A percentile compares a stretch with the other conserved stretches of the same genome.
These are phyloP conservation scores for Turdus rufiventris DNA, from an alignment of 2,113 vertebrate species.

Conservation along the genomic window DNA sequence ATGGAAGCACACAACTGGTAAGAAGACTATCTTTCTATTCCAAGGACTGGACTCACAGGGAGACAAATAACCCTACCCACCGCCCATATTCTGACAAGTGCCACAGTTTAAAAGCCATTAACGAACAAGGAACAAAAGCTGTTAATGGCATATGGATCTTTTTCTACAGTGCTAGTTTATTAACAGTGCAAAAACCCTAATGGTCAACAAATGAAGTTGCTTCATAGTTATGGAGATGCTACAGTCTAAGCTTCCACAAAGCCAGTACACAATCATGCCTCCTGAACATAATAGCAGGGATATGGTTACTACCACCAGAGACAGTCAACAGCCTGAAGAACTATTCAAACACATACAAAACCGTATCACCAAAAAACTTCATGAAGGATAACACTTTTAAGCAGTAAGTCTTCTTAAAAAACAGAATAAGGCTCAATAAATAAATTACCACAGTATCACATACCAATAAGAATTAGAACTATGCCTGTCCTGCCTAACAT, in stretches of 20 bases:
- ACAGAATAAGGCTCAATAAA: neutral
- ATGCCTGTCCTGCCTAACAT: neutral
- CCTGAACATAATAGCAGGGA: neutral
- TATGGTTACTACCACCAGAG: neutral
- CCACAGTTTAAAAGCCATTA: neutral
- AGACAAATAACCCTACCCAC: neutral
- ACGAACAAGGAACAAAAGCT: neutral
- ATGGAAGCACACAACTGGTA: neutral
- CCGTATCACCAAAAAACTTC: neutral
- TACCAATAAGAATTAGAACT: neutral
- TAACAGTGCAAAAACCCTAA: neutral
- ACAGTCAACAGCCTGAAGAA: neutral
- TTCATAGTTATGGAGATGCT: neutral
- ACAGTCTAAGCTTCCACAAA: neutral
- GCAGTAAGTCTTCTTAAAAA: neutral
- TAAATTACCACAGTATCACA: neutral
- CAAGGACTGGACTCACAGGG: neutral
- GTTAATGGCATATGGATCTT: neutral
- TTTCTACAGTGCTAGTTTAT: neutral
- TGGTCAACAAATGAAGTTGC: neutral
- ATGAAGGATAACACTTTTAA: neutral
- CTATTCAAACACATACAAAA: neutral
- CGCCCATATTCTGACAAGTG: neutral
- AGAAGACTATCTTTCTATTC: accelerated
- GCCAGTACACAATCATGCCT: neutral